A percentile compares a stretch with the other conserved stretches of the same genome.
Conservation (phyloP, 2,797 vertebrate species). For the Paramormyrops hopkinsi region DNA sequence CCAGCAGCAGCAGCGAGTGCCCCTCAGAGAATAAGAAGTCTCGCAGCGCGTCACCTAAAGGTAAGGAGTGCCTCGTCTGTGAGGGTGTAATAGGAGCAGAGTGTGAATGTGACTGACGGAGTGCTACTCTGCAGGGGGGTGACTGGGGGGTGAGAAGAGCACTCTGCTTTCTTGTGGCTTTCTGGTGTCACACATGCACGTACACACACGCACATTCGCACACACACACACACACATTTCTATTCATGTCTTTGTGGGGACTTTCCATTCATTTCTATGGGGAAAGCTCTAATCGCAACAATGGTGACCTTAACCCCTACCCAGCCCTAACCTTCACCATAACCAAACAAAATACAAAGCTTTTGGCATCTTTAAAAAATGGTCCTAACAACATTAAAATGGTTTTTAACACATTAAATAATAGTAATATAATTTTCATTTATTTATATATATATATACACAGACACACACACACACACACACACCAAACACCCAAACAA, state of each 20-base stretch:
- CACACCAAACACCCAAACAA: background rate
- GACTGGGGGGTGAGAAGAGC: conserved; percentile 23
- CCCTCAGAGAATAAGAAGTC: conserved; percentile 90
- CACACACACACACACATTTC: background rate
- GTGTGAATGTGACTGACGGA: background rate
- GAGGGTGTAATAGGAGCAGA: background rate
- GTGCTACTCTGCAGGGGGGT: background rate
- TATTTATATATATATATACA: background rate
- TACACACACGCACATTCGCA: background rate
- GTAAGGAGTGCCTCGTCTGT: conserved; percentile 56
- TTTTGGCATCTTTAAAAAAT: background rate
- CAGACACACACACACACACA: background rate
- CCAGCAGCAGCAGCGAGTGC: conserved; percentile 85
- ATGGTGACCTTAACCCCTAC: background rate
- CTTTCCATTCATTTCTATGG: background rate
- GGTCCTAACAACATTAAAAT: too few relatives aligned
- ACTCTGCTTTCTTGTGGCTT: background rate
- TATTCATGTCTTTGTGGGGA: background rate
- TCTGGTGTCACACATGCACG: background rate
- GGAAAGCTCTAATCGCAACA: background rate
- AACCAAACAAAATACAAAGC: background rate
- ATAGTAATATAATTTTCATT: too few relatives aligned
- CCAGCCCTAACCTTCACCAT: background rate
- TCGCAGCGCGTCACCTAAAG: conserved; percentile 88
- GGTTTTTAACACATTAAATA: background rate